Conservation (phyloP, 1,140 invertebrate species). For the Heterodera carotae region DNA sequence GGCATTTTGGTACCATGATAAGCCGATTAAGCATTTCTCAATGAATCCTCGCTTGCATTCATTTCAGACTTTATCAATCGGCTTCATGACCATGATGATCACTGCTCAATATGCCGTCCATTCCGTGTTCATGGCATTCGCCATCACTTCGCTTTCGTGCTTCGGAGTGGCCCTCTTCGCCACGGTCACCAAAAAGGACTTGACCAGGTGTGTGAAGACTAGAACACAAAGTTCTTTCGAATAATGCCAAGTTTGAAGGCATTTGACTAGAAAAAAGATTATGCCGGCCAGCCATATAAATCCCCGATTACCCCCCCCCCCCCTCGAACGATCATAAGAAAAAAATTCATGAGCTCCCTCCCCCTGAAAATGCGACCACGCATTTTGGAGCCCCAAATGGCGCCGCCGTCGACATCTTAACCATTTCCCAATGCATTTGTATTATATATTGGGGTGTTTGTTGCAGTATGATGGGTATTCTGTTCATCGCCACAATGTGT, state of each 20-base stretch:
- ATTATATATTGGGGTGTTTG: no score
- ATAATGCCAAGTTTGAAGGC: no score
- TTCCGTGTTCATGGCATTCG: slow-evolving; percentile 52
- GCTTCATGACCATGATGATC: slow-evolving; percentile 38
- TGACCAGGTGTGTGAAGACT: slow-evolving; percentile 47
- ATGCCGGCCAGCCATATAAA: no score
- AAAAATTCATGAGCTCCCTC: no score
- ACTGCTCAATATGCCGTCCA: slow-evolving; percentile 15
- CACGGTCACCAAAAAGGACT: slow-evolving; percentile 56
- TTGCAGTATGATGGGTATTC: slow-evolving; percentile 57
- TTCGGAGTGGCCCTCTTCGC: slow-evolving; percentile 57
- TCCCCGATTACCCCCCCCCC: no score
- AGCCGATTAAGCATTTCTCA: not conserved
- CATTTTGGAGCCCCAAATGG: no score
- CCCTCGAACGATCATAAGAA: no score
- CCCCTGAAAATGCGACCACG: no score
- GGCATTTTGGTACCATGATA: slow-evolving; percentile 44
- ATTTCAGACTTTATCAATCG: slow-evolving; percentile 53
- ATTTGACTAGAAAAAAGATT: no score
- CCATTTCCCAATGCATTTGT: no score
- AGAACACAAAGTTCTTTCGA: no score
- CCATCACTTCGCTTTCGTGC: slow-evolving; percentile 61
- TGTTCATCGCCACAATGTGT: slow-evolving; percentile 62
- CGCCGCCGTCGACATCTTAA: no score
- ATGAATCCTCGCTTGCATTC: not conserved